These are phyloP conservation scores for Microctenopoma stevenorrisi DNA, from an alignment of 2,797 vertebrate genomes.

Conservation along the genomic window DNA sequence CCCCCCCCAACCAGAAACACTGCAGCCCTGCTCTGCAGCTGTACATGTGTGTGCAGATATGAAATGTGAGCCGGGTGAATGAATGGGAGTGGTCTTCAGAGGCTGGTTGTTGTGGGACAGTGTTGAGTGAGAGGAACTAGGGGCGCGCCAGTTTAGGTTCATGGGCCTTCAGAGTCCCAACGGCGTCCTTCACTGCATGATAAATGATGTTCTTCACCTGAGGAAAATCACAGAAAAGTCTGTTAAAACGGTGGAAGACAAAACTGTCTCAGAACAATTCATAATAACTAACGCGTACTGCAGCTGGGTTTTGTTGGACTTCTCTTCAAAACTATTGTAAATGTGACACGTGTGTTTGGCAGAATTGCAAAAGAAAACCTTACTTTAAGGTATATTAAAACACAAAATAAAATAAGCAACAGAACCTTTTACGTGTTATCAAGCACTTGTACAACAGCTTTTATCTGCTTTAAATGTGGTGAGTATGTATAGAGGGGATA, in stretches of 20 bases:
- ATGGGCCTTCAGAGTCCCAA: constrained; percentile 96
- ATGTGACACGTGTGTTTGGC: not conserved
- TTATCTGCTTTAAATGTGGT: not conserved
- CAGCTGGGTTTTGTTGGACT: not conserved
- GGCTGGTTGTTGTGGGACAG: constrained; percentile 53
- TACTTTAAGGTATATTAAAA: not conserved
- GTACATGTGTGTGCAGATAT: constrained; percentile 53
- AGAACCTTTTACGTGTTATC: not conserved
- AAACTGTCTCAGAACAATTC: not conserved
- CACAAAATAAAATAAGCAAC: not conserved
- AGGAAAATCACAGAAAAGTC: constrained; percentile 6
- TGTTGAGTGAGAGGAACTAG: constrained; percentile 77
- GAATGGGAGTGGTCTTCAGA: constrained; percentile 65
- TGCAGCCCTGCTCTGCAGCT: constrained; percentile 58
- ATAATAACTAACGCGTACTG: not conserved
- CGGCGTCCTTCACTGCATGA: constrained; percentile 98
- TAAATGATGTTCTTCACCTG: constrained; percentile 99
- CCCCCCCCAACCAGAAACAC: constrained; percentile 14
- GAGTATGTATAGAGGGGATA: too few relatives aligned
- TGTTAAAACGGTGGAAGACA: constrained; percentile 16
- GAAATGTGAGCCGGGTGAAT: constrained; percentile 44
- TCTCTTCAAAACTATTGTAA: not conserved
- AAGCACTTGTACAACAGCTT: not conserved
- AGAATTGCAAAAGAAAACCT: not conserved
- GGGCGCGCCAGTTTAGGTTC: constrained; percentile 95